These are phyloP conservation scores for Timema cristinae DNA, from an alignment of 2,888 invertebrate species.

Conservation along the genomic window DNA sequence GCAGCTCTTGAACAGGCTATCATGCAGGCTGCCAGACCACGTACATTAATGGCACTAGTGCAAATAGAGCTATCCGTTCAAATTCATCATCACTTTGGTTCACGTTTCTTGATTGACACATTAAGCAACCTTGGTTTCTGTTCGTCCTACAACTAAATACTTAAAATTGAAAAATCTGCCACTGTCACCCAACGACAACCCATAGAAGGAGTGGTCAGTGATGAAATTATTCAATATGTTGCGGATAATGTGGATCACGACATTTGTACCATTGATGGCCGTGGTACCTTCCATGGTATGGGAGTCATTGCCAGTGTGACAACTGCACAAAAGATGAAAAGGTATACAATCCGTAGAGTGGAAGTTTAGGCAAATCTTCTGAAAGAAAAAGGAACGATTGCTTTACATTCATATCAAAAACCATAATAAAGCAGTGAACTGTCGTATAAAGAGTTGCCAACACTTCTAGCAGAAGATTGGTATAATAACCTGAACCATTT, in stretches of 20 bases:
- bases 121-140: background rate
- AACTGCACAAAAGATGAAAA: background rate
- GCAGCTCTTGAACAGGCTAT: slow-evolving; percentile 25
- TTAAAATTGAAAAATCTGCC: background rate
- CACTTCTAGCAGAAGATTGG: slow-evolving; percentile 10
- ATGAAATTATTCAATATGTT: background rate
- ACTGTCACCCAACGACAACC: background rate
- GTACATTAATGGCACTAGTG: slow-evolving; percentile 17
- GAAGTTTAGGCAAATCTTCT: background rate
- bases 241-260: slow-evolving; percentile 5
- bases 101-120: slow-evolving; percentile 25
- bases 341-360: background rate
- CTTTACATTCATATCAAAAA: background rate
- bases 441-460: background rate
- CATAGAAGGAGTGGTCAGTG: background rate
- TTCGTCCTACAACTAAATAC: background rate
- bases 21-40: slow-evolving; percentile 22
- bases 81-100: slow-evolving; percentile 27
- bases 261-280: slow-evolving; percentile 1
- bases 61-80: slow-evolving; percentile 26
- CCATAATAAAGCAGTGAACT: background rate
- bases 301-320: background rate
- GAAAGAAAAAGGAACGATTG: background rate
- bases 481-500: background rate
- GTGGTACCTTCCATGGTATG: slow-evolving; percentile 7